Evolutionary conservation across 2,888 invertebrate genomes (phyloP), one percentile per base, ranked within the genome.

Genomic region (Drosophila fungiperda): DNA sequence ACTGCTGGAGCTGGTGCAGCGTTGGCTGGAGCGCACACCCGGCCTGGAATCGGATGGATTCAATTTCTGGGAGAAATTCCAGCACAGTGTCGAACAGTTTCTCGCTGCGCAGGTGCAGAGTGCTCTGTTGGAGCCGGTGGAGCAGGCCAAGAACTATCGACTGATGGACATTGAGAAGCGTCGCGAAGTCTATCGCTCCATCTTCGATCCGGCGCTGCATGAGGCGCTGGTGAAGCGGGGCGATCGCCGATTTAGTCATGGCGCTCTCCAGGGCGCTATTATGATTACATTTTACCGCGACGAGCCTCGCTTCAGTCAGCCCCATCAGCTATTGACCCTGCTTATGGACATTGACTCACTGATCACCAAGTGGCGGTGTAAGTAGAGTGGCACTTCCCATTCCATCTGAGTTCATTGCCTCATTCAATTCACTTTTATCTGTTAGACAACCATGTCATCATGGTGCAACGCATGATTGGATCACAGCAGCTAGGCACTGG

Each of bases 401-500:
- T 29, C 6, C n/a, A 4, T 8, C 6, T 17, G 38, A 52, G 50
- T 52, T 54, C 38, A 55, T 53, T 69, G 53, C 42, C 26, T 49
- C 3, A 38, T 17, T 33, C 40, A 54, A 68, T 50, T 57, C 67
- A 63, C 71, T 68, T 57, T 68, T 23, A 35, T 32, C 15, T 93
- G 94, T 2, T 93, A 99, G 99, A 99, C 93, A 99, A 99, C 93
- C 99, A 99, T 93, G 98, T 99, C 50, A 96, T 99, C 89, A 97
- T 99, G 97, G 99, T 99, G 32, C 99, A 99, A 93, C 95, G 99
- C 84, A 99, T 99, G 99, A 97, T 99, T 84, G 99, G 99, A 0
- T 98, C 98, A 0, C 98, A 98, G 91, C 97, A 97, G 90, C 94
- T 98, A 11, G 99, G 99, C 26, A 99, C 99, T 0, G 99, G 99